Percentiles rank a stretch among this genome's conserved stretches.
Evolutionary conservation across 2,797 vertebrate species (phyloP).

Genomic region (Rhincodon typus): DNA sequence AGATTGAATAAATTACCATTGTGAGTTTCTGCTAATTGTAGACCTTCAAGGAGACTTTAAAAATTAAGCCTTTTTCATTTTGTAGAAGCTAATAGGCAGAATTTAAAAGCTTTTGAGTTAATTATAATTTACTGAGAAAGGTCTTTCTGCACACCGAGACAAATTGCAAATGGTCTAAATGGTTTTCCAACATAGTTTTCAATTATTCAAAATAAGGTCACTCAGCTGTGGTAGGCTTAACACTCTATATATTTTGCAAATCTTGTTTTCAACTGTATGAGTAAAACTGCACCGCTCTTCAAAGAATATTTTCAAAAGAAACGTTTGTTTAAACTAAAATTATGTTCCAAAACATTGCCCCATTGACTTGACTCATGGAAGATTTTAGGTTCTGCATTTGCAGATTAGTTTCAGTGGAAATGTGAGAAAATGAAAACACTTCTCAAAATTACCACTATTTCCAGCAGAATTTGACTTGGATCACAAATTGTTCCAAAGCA

Average conservation of each 20-base stretch:
- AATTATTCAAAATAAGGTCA: background rate
- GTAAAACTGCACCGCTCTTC: background rate
- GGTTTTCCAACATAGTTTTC: background rate
- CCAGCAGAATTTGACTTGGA: background rate
- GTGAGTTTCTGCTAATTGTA: background rate
- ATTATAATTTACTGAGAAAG: background rate
- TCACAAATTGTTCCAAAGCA: background rate
- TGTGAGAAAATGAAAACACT: background rate
- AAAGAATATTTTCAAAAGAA: background rate
- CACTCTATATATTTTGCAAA: background rate
- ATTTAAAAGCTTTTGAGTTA: background rate
- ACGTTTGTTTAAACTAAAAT: background rate
- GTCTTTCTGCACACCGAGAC: background rate
- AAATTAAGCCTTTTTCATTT: background rate
- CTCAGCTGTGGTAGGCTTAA: background rate
- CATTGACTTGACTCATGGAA: background rate
- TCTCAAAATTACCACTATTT: too few relatives aligned
- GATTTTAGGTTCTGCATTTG: background rate
- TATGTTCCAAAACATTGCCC: background rate
- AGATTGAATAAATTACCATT: background rate
- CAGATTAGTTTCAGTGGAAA: background rate
- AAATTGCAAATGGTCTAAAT: background rate
- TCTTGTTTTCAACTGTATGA: background rate
- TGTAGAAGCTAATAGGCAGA: background rate
- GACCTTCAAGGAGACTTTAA: background rate